Base-by-base conservation (phyloP, 2,113 vertebrate genomes). In the Campylorhamphus procurvoides region DNA sequence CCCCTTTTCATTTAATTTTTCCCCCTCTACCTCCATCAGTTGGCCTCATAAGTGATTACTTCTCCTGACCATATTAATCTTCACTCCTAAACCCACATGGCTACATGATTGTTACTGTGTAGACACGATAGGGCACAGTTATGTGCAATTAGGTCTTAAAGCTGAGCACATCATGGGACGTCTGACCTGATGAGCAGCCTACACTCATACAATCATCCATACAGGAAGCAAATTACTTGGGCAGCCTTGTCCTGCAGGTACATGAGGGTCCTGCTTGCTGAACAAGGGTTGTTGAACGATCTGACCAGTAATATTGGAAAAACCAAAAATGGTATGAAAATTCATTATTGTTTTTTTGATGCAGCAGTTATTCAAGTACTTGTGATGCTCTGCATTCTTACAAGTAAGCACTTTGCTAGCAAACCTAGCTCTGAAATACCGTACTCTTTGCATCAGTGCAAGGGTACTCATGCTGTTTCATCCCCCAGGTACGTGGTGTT, bases 401-500 rank as follows among this genome's bases (percentile, higher is more conserved):
- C 15, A 49, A 76, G 49, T 49, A 13, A 76, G 37, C 28, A 27
- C 44, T 31, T 89, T n/a, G 47, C 25, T 42, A 35, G 37, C 0
- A 0, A 59, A 84, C 14, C 33, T 58, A 29, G 20, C 42, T 77
- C 68, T 67, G 83, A 59, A 55, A 19, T 28, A 7, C n/a, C 33
- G 42, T 0, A 0, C 27, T 35, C 16, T 46, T 66, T 46, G 29
- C 58, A 62, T 23, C 33, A 28, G 0, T 15, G 19, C 24, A 42
- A 46, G 75, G 8, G 24, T 53, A 7, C 29, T 1, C 2, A 27
- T 0, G 1, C 50, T 14, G 25, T 37, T 86, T 74, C 56, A 52
- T 19, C 8, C 25, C 44, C 22, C 12, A 0, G 2, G 14, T 40
- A 39, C 28, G 22, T 39, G 35, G 29, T 0, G 1, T 20, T 1